Base-by-base conservation (phyloP, 2,797 vertebrate species). In the Threskiornis aethiopicus region DNA sequence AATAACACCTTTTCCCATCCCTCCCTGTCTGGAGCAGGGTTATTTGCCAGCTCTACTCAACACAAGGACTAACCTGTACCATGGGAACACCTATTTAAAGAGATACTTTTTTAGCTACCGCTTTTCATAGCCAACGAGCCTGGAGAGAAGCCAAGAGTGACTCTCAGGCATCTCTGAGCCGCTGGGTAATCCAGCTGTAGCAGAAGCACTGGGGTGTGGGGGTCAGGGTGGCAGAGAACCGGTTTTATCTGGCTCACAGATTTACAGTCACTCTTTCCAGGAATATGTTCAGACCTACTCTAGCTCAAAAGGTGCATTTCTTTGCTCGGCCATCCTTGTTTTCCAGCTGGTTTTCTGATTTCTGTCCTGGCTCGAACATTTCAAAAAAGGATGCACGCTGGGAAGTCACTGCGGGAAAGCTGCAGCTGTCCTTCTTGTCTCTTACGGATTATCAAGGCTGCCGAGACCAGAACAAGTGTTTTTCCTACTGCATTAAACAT, bases 211-310 rank as follows among this genome's bases (percentile, higher is more conserved):
- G 17, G 26, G 25, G 10, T 29, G 41, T 3, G 28, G 26, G 49
- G 37, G 24, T 44, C 35, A 72, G 54, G 21, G 37, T 80, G 79
- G 42, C 59, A 83, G 61, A 80, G 20, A 61, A 54, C 52, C 6
- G 11, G 26, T 70, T 95, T 90, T 66, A 71, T 86, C 41, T 88
- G 85, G 31, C 49, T 72, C 22, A 15, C 16, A 62, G 24, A 61
- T 85, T 89, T 95, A 71, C n/a, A 62, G 37, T 31, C 39, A 19
- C 11, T 84, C 57, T 89, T 87, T 92, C 75, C 72, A 95, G 79
- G 82, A 93, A 69, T 57, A 54, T 4, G 29, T 57, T 67, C 52
- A 72, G 77, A 73, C 29, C 5, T n/a, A 2, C 9, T 54, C 26
- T 78, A 41, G 16, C 81, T 89, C 58, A 58, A 55, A 93, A 88